Percentiles rank a stretch among this genome's conserved stretches.
These are phyloP conservation scores for Macrotis lagotis DNA, from an alignment of 2,113 vertebrate species.

Conservation along the genomic window DNA sequence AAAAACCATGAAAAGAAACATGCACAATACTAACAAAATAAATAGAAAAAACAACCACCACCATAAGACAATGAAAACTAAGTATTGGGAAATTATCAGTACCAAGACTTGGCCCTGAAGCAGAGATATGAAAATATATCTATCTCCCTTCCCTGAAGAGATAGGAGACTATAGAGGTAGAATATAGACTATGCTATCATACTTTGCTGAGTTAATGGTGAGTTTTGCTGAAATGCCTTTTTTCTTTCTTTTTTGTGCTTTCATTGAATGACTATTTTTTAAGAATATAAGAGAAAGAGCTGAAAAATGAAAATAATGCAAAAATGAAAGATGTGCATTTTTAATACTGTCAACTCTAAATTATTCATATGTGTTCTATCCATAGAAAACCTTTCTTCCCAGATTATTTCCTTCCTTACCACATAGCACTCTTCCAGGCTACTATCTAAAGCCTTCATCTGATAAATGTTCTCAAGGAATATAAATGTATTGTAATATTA, in stretches of 20 bases:
- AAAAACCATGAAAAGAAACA: not conserved
- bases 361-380: not conserved
- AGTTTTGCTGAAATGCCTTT: not conserved
- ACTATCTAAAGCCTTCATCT: constrained; percentile 15
- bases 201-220: not conserved
- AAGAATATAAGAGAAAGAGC: not conserved
- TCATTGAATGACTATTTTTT: not conserved
- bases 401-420: not conserved
- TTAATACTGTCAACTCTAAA: not conserved
- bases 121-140: not conserved
- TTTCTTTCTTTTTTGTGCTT: not conserved
- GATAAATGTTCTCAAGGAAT: not conserved
- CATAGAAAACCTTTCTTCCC: constrained; percentile 2
- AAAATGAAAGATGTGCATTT: not conserved
- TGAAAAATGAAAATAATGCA: not conserved
- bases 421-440: not conserved
- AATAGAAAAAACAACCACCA: not conserved
- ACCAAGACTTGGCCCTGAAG: not conserved
- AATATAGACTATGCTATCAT: not conserved
- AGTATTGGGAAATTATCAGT: not conserved
- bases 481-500: constrained; percentile 1
- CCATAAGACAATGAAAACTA: not conserved
- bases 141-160: not conserved
- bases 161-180: not conserved
- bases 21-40: not conserved